Evolutionary conservation across 2,797 vertebrate genomes (phyloP).

Genomic region (Momotus momota): DNA sequence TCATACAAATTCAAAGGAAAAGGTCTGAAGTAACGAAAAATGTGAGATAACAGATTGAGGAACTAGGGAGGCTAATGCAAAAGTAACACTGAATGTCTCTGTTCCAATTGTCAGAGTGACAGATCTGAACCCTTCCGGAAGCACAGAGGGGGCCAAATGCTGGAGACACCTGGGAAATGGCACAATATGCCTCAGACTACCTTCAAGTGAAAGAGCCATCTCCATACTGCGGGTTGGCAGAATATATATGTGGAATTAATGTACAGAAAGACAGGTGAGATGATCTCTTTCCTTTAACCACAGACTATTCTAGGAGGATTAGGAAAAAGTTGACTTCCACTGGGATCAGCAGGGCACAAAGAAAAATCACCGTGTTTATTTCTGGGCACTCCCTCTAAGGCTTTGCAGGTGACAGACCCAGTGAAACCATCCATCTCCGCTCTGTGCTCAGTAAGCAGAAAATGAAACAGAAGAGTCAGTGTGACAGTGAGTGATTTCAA

Average conservation of each 20-base stretch:
- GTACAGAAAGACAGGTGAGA: neutral
- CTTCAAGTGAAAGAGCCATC: neutral
- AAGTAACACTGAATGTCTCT: neutral
- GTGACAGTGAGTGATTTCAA: conserved; percentile 72
- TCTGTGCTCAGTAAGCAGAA: conserved; percentile 74
- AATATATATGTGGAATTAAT: neutral
- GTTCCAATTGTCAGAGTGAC: neutral
- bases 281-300: neutral
- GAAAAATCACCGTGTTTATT: conserved; percentile 51
- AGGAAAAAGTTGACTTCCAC: neutral
- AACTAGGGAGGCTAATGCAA: neutral
- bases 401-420: conserved; percentile 46
- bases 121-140: neutral
- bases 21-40: neutral
- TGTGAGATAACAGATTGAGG: neutral
- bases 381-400: conserved; percentile 28
- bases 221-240: neutral
- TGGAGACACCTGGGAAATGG: neutral
- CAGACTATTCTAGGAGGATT: neutral
- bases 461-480: conserved; percentile 71
- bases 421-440: conserved; percentile 65
- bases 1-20: conserved; percentile 5
- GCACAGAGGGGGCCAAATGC: fast-evolving
- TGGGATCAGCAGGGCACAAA: conserved; percentile 7
- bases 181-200: neutral